These are phyloP conservation scores for Synanthedon myopaeformis DNA, from an alignment of 2,888 invertebrate genomes.

Conservation along the genomic window DNA sequence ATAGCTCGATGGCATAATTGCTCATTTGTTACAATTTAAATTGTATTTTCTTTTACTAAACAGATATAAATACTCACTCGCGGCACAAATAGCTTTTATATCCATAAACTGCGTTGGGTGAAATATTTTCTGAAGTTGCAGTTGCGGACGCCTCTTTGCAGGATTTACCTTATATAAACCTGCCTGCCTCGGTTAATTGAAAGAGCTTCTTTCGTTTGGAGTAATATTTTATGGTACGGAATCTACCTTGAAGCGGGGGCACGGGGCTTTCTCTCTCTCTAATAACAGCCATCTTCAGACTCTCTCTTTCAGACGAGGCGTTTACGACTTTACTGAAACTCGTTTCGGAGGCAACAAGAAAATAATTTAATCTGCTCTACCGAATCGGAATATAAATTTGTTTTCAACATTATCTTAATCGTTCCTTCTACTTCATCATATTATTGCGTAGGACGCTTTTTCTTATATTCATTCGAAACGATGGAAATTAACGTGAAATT, in stretches of 20 bases:
- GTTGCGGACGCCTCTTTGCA: constrained; percentile 40
- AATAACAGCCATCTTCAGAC: constrained; percentile 34
- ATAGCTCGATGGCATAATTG: too few relatives aligned
- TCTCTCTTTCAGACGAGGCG: constrained; percentile 31
- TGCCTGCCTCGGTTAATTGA: constrained; percentile 62
- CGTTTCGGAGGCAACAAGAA: constrained; percentile 50
- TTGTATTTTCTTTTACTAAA: too few relatives aligned
- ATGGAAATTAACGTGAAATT: too few relatives aligned
- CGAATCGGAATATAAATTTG: constrained; percentile 57
- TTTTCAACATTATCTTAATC: constrained; percentile 56
- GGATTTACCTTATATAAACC: constrained; percentile 57
- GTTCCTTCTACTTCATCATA: constrained; percentile 44
- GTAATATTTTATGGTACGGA: constrained; percentile 58
- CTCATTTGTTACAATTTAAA: too few relatives aligned
- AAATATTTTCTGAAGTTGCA: constrained; percentile 35
- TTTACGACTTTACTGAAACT: constrained; percentile 30
- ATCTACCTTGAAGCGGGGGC: constrained; percentile 21
- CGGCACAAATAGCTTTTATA: background rate
- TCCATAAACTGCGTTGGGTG: constrained; percentile 16
- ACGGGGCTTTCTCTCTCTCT: constrained; percentile 38
- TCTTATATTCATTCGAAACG: constrained; percentile 1
- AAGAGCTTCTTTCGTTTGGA: constrained; percentile 63
- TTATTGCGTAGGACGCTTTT: constrained; percentile 31
- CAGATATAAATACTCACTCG: too few relatives aligned
- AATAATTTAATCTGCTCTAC: constrained; percentile 56